Evolutionary conservation across 2,113 vertebrate genomes (phyloP), one percentile per base, ranked within the genome.

Genomic region (Passer montanus): DNA sequence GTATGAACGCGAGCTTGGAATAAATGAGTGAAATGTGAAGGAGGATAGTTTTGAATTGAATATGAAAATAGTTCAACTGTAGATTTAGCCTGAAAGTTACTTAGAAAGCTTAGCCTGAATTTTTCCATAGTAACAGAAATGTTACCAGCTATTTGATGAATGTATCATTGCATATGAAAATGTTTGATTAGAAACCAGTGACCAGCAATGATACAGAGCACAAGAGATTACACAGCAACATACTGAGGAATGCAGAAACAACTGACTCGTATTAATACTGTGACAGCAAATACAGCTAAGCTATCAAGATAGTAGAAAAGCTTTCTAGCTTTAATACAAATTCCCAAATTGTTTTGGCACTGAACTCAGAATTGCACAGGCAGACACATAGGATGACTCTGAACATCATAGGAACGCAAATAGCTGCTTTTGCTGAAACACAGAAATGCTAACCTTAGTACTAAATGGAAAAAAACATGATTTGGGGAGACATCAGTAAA

Each of bases 321-420:
- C 69, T 90, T 93, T 84, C 89, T 89, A 94, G 85, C 80, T 94
- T 76, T 90, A 91, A 87, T 92, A 90, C 83, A 94, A 89, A 95
- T 90, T 93, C 80, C 90, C 62, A 82, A 64, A 95, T 96, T 94
- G 92, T 96, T 96, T 96, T 95, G 95, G 95, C 86, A 84, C 92
- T 87, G 86, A 94, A 81, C 73, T 94, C 62, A 33, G 86, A 81
- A 95, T 53, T 82, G 64, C 83, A 84, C 58, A 87, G 90, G 76
- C 94, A 96, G 90, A 89, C 0, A 13, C 66, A 86, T 16, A 80
- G 83, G 77, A 81, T 90, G 93, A 72, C 89, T 95, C 79, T 87
- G 79, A 94, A 87, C 88, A 92, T 55, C 83, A 93, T 28, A 87
- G 69, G 60, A 90, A 91, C 68, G 0, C 90, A 95, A 96, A 96